Evolutionary conservation across 2,113 vertebrate species (phyloP).

Genomic region (Macquaria ambigua): DNA sequence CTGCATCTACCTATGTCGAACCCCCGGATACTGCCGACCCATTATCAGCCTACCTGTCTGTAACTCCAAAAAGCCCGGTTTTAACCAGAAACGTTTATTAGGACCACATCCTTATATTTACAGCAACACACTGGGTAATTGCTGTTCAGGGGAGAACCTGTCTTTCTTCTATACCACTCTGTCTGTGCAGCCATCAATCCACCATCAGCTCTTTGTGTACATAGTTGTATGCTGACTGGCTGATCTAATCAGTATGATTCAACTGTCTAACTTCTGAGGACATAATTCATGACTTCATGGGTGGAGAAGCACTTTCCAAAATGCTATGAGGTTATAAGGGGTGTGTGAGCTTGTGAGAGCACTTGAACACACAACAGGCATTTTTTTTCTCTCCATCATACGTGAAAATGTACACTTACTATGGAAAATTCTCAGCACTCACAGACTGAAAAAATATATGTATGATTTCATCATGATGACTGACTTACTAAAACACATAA

Average conservation of each 20-base stretch:
- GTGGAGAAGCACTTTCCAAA: slow-evolving; percentile 12
- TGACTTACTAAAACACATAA: background rate
- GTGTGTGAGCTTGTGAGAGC: background rate
- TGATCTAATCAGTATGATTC: slow-evolving; percentile 39
- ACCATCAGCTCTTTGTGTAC: slow-evolving; percentile 4
- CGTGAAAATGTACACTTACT: background rate
- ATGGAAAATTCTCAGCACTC: background rate
- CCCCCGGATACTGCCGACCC: background rate
- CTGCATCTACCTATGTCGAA: slow-evolving; percentile 54
- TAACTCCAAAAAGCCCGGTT: slow-evolving; percentile 19
- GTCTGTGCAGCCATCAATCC: slow-evolving; percentile 2
- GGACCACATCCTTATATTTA: slow-evolving; percentile 44
- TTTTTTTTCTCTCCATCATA: background rate
- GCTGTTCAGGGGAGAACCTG: slow-evolving; percentile 37
- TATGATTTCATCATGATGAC: background rate
- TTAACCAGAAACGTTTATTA: slow-evolving; percentile 20
- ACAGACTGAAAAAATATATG: background rate
- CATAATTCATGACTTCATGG: slow-evolving; percentile 23
- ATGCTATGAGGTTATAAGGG: background rate
- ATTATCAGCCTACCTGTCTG: slow-evolving; percentile 17
- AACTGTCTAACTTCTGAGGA: slow-evolving; percentile 34
- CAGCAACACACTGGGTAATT: slow-evolving; percentile 29
- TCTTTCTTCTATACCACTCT: slow-evolving; percentile 21
- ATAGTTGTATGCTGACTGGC: slow-evolving; percentile 5
- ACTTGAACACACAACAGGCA: background rate